Base-by-base conservation (phyloP, 2,888 invertebrate species). In the Cryptocephalus primarius region DNA sequence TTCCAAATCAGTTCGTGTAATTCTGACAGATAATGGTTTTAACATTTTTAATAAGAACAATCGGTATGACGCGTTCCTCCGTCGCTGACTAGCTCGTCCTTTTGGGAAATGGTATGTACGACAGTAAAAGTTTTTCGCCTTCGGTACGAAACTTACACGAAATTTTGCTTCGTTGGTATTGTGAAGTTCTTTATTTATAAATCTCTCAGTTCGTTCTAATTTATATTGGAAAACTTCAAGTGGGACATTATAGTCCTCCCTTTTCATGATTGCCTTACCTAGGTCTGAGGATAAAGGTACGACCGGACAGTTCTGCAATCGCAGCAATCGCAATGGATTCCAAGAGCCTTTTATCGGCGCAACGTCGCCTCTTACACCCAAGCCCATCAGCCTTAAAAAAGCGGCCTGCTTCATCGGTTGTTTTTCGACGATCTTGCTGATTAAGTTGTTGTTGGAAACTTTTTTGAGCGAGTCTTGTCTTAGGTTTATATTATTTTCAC, bases 221-320 rank as follows among this genome's bases (percentile, higher is more conserved):
- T 60, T 57, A 39, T 55, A 52, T 14, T 55, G 42, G 43, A 56
- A 57, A 8, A 56, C 48, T 11, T 60, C 55, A 40, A 57, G 56
- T 14, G 59, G 49, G 12, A 65, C 50, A 39, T 39, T 44, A 38
- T 48, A 44, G 55, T 59, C 44, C 57, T 55, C 40, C 39, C 51
- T 50, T 13, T 51, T 47, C 42, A 59, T 56, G 40, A 65, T 50
- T 36, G 53, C 51, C 42, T 55, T 52, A 8, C 67, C 64, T 40
- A 62, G 48, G 48, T 66, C 61, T 4, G 66, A 67, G 1, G 65
- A 64, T 43, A 67, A 60, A 39, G 67, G 67, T 40, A 67, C 58
- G 43, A 58, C 45, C 1, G 48, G 48, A 14, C 48, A 50, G 22
- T 46, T 39, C 33, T 51, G 49, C 41, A 53, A 48, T 49, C 50